These are phyloP conservation scores for Arctia plantaginis DNA, from an alignment of 2,888 invertebrate genomes.

Conservation along the genomic window DNA sequence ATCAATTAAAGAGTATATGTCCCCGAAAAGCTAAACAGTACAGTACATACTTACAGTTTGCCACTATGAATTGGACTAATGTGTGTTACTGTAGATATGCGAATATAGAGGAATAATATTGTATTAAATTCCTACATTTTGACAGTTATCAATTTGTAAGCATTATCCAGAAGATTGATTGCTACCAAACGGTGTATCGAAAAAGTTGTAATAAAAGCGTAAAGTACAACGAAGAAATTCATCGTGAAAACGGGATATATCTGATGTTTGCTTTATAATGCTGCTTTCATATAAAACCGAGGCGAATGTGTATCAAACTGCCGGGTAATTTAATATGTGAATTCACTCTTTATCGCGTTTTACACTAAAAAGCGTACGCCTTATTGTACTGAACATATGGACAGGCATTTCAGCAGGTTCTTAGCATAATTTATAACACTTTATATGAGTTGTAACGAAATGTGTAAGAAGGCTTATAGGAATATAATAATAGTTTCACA, in stretches of 20 bases:
- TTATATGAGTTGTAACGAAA: background rate
- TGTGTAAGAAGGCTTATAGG: background rate
- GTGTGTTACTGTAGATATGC: background rate
- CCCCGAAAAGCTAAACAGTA: background rate
- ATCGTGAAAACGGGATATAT: background rate
- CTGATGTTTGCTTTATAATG: conserved; percentile 25
- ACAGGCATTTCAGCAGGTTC: background rate
- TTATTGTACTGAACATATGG: conserved; percentile 20
- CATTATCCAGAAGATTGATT: background rate
- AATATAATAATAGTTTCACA: background rate
- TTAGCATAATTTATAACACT: background rate
- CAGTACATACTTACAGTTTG: background rate
- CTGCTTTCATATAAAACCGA: conserved; percentile 17
- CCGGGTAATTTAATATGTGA: conserved; percentile 47
- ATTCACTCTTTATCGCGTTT: conserved; percentile 49
- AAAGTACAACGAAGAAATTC: background rate
- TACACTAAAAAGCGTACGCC: conserved; percentile 40
- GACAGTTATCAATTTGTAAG: background rate
- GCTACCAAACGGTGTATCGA: background rate
- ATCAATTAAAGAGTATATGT: background rate
- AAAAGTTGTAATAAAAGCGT: background rate
- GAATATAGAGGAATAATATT: background rate
- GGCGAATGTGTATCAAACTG: conserved; percentile 18
- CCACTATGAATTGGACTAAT: background rate
- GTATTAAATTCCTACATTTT: background rate